Conservation (phyloP, 1,140 invertebrate species). For the Phymastichus coffea region DNA sequence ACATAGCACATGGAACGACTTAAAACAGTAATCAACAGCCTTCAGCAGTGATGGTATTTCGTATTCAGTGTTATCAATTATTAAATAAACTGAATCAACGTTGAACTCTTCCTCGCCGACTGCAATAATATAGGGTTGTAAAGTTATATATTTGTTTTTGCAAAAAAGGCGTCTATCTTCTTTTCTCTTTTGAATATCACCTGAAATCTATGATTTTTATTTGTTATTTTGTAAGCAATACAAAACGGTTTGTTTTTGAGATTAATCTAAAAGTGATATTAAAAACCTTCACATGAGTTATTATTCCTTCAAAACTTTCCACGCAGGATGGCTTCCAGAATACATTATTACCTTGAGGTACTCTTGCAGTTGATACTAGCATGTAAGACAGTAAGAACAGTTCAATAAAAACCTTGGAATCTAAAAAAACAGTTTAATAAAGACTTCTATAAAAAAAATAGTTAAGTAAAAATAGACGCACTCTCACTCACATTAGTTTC, state of each 20-base stretch:
- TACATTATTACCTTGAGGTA: background rate
- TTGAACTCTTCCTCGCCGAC: slow-evolving; percentile 9
- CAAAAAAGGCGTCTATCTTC: background rate
- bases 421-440: background rate
- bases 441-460: too few relatives aligned
- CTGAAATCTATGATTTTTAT: too few relatives aligned
- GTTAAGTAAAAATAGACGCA: too few relatives aligned
- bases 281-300: too few relatives aligned
- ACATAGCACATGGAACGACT: too few relatives aligned
- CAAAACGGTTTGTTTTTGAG: background rate
- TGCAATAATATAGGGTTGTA: too few relatives aligned
- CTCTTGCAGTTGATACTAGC: slow-evolving; percentile 11
- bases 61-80: slow-evolving; percentile 10
- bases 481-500: too few relatives aligned
- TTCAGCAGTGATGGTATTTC: background rate
- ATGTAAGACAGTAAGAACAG: background rate
- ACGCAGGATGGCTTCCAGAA: slow-evolving; percentile 16
- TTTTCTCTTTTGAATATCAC: background rate
- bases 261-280: slow-evolving; percentile 14
- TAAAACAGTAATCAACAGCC: too few relatives aligned
- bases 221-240: background rate
- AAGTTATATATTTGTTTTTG: too few relatives aligned
- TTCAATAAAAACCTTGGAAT: background rate
- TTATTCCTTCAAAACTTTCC: too few relatives aligned
- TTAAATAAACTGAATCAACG: background rate